phyloP scores from a whole-genome alignment of 2,888 invertebrate species.

The Sphinx pinastri region DNA sequence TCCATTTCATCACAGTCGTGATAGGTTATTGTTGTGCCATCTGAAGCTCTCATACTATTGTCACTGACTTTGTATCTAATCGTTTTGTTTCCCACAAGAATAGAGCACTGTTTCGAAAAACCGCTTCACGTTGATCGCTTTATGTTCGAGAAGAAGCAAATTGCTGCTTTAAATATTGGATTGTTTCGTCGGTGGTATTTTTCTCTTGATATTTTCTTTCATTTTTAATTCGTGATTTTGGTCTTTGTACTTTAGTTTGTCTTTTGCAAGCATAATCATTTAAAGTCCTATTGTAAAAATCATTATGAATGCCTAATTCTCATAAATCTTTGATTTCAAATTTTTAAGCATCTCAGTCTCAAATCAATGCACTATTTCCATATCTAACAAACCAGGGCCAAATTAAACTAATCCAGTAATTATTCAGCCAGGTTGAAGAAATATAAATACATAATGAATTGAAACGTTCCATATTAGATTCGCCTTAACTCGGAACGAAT shows the following conservation, averaged over 20 bases:
- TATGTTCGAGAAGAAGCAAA: slow-evolving; percentile 14
- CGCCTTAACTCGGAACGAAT: too few relatives aligned
- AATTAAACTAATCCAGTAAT: too few relatives aligned
- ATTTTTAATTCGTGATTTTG: not conserved
- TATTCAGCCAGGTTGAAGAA: too few relatives aligned
- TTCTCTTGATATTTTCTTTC: not conserved
- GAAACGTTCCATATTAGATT: too few relatives aligned
- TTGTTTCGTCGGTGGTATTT: not conserved
- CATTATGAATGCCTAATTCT: too few relatives aligned
- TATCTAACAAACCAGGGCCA: too few relatives aligned
- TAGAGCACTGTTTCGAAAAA: slow-evolving; percentile 14
- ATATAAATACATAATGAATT: too few relatives aligned
- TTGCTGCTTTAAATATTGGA: slow-evolving; percentile 2
- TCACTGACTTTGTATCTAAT: slow-evolving; percentile 21
- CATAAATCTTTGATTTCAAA: too few relatives aligned
- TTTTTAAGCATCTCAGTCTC: too few relatives aligned
- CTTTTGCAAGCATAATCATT: not conserved
- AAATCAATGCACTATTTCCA: too few relatives aligned
- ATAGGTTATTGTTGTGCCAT: slow-evolving; percentile 12
- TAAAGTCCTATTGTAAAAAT: too few relatives aligned
- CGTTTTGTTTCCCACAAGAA: slow-evolving; percentile 17
- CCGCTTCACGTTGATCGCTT: slow-evolving; percentile 4
- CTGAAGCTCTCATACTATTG: slow-evolving; percentile 8
- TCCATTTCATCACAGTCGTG: slow-evolving; percentile 21
- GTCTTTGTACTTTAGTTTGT: not conserved